Evolutionary conservation across 1,140 invertebrate species (phyloP).

Genomic region (Lysiphlebus fabarum): DNA sequence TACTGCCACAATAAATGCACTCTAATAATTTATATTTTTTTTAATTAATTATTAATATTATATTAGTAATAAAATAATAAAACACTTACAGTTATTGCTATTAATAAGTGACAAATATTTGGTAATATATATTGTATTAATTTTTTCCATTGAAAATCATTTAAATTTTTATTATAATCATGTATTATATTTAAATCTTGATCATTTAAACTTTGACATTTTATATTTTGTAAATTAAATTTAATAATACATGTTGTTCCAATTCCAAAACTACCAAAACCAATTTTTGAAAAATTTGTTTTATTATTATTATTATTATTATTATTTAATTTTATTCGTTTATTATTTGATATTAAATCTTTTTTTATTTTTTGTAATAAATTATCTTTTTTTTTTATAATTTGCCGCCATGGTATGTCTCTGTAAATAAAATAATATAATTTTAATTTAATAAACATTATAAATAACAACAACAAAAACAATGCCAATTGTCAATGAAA

Average conservation of each 20-base stretch:
- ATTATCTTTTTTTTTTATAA: constrained; percentile 21
- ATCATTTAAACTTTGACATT: constrained; percentile 19
- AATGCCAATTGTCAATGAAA: not conserved
- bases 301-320: no score
- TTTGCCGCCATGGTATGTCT: constrained; percentile 17
- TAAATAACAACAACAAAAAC: constrained; percentile 17
- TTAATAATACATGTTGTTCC: constrained; percentile 21
- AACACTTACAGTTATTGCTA: constrained; percentile 57
- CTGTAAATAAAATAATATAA: constrained; percentile 25
- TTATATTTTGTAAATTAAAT: constrained; percentile 6
- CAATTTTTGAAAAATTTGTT: constrained; percentile 18
- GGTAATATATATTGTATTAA: constrained; percentile 64
- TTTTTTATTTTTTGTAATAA: constrained; percentile 24
- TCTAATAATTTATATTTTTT: constrained; percentile 56
- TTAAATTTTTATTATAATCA: constrained; percentile 3
- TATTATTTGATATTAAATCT: constrained; percentile 22
- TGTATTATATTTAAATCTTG: constrained; percentile 13
- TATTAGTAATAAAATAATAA: not conserved
- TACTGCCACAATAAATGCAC: constrained; percentile 73
- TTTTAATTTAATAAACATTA: constrained; percentile 26
- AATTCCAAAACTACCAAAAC: constrained; percentile 27
- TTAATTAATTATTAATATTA: not conserved
- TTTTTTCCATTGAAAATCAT: constrained; percentile 59
- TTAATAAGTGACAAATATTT: constrained; percentile 58
- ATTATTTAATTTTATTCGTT: not conserved